phyloP scores from a whole-genome alignment of 2,888 invertebrate species.

The Amaurobius ferox region DNA sequence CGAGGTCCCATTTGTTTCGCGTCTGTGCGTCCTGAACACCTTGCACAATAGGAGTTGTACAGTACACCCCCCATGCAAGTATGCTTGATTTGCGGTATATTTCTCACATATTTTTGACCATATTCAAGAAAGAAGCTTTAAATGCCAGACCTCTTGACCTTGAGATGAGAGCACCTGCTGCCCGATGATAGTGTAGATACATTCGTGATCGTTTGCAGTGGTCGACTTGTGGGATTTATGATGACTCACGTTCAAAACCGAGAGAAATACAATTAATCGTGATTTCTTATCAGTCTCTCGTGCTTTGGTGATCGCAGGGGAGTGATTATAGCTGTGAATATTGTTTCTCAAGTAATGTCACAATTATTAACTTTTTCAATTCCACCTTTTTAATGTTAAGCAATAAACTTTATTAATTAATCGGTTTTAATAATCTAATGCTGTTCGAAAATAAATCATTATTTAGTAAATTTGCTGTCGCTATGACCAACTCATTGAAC shows the following conservation, averaged over 20 bases:
- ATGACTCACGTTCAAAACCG: neutral
- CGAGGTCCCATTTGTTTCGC: too few relatives aligned
- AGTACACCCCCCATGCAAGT: too few relatives aligned
- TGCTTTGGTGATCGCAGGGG: slow-evolving; percentile 8
- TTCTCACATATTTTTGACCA: slow-evolving; percentile 72
- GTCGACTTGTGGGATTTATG: neutral
- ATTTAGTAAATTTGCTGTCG: too few relatives aligned
- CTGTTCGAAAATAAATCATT: too few relatives aligned
- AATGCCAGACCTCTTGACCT: slow-evolving; percentile 9
- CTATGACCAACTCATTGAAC: too few relatives aligned
- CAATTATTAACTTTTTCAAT: slow-evolving; percentile 1
- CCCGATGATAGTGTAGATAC: neutral
- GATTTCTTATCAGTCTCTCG: neutral
- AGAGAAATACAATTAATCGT: neutral
- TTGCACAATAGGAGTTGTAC: too few relatives aligned
- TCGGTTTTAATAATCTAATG: too few relatives aligned
- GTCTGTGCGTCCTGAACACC: too few relatives aligned
- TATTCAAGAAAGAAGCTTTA: slow-evolving; percentile 4
- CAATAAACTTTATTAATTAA: too few relatives aligned
- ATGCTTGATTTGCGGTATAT: neutral
- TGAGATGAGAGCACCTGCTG: slow-evolving; percentile 6
- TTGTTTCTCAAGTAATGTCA: neutral
- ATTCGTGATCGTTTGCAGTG: neutral
- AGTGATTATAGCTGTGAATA: neutral
- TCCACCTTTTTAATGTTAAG: too few relatives aligned